Evolutionary conservation across 2,888 invertebrate genomes (phyloP).

Genomic region (Tachina fera): DNA sequence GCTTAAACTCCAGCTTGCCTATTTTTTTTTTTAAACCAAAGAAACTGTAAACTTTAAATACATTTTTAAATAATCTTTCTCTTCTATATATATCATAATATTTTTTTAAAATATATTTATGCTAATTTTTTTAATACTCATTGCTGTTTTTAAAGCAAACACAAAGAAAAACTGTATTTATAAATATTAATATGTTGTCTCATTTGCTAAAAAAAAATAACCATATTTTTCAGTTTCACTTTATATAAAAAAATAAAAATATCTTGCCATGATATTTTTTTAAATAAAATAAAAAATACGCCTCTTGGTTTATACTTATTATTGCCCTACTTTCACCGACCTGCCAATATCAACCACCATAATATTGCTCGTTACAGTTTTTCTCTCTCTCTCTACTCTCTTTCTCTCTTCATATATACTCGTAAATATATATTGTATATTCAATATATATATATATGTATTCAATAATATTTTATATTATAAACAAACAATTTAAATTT

Average conservation of each 20-base stretch:
- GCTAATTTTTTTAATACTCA: slow-evolving; percentile 14
- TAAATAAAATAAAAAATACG: slow-evolving; percentile 35
- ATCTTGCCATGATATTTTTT: slow-evolving; percentile 58
- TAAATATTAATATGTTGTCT: slow-evolving; percentile 49
- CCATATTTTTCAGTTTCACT: slow-evolving; percentile 45
- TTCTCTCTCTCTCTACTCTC: slow-evolving; percentile 28
- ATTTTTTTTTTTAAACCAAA: background rate
- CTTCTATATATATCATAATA: background rate
- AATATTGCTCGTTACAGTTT: slow-evolving; percentile 61
- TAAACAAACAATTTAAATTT: slow-evolving; percentile 22
- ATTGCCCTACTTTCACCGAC: slow-evolving; percentile 57
- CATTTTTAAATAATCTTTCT: slow-evolving; percentile 30
- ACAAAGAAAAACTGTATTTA: slow-evolving; percentile 76
- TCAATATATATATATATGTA: background rate
- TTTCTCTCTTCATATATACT: slow-evolving; percentile 50
- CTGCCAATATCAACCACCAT: slow-evolving; percentile 53
- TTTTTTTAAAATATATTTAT: slow-evolving; percentile 8
- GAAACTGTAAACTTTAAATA: slow-evolving; percentile 32
- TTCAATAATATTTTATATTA: background rate
- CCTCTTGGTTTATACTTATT: slow-evolving; percentile 57
- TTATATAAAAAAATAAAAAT: slow-evolving; percentile 50
- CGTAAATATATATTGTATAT: slow-evolving; percentile 19
- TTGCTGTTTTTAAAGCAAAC: slow-evolving; percentile 66
- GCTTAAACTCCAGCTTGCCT: background rate
- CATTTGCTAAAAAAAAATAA: slow-evolving; percentile 46